Conservation (phyloP, 2,113 vertebrate genomes). For the Pelodiscus sinensis region DNA sequence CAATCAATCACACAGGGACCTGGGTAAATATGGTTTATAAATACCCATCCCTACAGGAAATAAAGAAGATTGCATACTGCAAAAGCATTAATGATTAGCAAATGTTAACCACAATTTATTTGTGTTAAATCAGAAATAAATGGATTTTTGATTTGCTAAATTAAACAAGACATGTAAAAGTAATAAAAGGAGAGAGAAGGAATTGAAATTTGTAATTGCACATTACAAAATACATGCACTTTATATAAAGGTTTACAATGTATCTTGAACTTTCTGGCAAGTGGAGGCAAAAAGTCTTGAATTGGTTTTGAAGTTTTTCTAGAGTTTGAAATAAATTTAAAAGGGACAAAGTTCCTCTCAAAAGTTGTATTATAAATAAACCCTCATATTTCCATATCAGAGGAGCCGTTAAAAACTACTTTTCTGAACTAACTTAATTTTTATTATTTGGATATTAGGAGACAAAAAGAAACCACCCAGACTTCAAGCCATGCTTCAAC, state of each 20-base stretch:
- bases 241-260: conserved; percentile 9
- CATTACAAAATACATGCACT: background rate
- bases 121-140: conserved; percentile 44
- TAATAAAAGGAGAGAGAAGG: conserved; percentile 17
- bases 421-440: background rate
- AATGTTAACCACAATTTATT: conserved; percentile 43
- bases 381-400: conserved; percentile 11
- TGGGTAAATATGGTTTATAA: conserved; percentile 16
- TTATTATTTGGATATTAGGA: conserved; percentile 2
- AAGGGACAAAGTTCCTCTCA: conserved; percentile 21
- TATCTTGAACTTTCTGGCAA: conserved; percentile 20
- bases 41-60: conserved; percentile 6
- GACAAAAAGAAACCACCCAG: background rate
- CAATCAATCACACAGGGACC: background rate
- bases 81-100: conserved; percentile 35
- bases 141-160: conserved; percentile 29
- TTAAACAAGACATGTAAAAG: conserved; percentile 24
- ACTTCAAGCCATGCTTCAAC: background rate
- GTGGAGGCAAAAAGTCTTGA: conserved; percentile 12
- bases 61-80: background rate
- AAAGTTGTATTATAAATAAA: background rate
- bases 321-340: conserved; percentile 28
- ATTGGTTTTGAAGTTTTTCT: conserved; percentile 7
- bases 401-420: conserved; percentile 30
- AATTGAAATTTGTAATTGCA: conserved; percentile 24